Percentiles rank a stretch among this genome's conserved stretches.
phyloP scores from a whole-genome alignment of 2,797 vertebrate genomes.

The Kryptopterus vitreolus region DNA sequence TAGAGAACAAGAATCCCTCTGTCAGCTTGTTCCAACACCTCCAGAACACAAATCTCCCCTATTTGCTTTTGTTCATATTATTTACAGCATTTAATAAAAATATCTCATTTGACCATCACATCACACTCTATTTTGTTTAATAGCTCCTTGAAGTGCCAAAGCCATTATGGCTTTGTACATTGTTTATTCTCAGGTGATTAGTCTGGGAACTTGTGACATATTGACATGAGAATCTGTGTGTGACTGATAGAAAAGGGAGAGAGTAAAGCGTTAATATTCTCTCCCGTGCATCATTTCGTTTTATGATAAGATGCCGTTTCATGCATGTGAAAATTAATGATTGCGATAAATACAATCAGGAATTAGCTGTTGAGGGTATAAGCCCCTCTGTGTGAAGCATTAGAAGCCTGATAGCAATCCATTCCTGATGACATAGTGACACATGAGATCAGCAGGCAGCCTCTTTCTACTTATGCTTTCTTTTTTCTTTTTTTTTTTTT shows the following conservation, averaged over 20 bases:
- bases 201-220: slow-evolving; percentile 25
- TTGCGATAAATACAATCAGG: slow-evolving; percentile 15
- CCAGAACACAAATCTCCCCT: slow-evolving; percentile 27
- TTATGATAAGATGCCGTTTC: slow-evolving; percentile 13
- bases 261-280: slow-evolving; percentile 13
- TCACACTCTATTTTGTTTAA: slow-evolving; percentile 11
- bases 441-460: slow-evolving; percentile 32
- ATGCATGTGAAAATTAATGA: slow-evolving; percentile 8
- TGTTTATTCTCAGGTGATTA: slow-evolving; percentile 35
- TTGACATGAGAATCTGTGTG: slow-evolving; percentile 26
- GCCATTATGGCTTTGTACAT: slow-evolving; percentile 16
- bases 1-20: slow-evolving; percentile 68
- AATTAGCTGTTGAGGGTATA: not conserved
- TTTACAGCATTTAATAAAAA: not conserved
- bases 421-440: slow-evolving; percentile 10
- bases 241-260: slow-evolving; percentile 3
- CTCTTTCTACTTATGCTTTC: slow-evolving; percentile 3
- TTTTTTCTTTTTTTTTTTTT: slow-evolving; percentile 16
- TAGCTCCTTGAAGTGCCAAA: not conserved
- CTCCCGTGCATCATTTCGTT: slow-evolving; percentile 7
- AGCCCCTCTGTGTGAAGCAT: not conserved
- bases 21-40: slow-evolving; percentile 34
- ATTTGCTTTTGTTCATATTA: slow-evolving; percentile 8
- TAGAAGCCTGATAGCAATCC: slow-evolving; percentile 11
- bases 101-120: slow-evolving; percentile 3